Conservation (phyloP, 2,797 vertebrate genomes). For the Aeoliscus strigatus region DNA sequence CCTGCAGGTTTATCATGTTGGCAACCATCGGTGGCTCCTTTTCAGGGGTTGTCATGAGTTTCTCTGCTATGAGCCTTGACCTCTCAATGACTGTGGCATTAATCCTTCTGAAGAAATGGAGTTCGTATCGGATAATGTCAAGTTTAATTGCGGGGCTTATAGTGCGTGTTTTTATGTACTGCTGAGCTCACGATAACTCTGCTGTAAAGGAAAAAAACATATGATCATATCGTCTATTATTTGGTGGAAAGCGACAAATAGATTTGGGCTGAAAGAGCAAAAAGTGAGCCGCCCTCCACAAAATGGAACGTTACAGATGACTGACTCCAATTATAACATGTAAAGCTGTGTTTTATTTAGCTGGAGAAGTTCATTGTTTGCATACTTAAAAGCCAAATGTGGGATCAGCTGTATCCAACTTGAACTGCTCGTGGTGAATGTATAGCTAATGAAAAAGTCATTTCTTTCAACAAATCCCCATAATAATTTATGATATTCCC, state of each 20-base stretch:
- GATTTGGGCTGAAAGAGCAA: too few relatives aligned
- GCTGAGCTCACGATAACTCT: constrained; percentile 38
- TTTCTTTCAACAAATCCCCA: constrained; percentile 50
- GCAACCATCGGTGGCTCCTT: constrained; percentile 33
- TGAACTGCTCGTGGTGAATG: constrained; percentile 50
- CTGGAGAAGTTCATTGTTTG: constrained; percentile 52
- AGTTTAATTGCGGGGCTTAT: constrained; percentile 38
- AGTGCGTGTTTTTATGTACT: constrained; percentile 27
- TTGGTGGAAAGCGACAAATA: constrained; percentile 15
- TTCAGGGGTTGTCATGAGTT: constrained; percentile 42
- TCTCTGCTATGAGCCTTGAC: constrained; percentile 49
- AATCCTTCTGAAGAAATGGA: constrained; percentile 33
- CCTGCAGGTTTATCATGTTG: constrained; percentile 52
- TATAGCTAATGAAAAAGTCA: constrained; percentile 53
- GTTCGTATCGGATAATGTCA: constrained; percentile 39
- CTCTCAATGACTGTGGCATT: constrained; percentile 37
- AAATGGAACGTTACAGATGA: constrained; percentile 28
- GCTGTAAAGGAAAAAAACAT: constrained; percentile 35
- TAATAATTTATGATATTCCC: constrained; percentile 67
- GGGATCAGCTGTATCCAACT: constrained; percentile 47
- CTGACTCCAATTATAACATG: constrained; percentile 40
- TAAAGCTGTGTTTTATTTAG: constrained; percentile 43
- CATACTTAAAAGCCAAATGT: constrained; percentile 42
- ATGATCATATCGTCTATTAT: constrained; percentile 30
- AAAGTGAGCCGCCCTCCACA: constrained; percentile 19